Percentiles rank a stretch among this genome's conserved stretches.
Conservation (phyloP, 1,140 invertebrate species). For the Anoplophora glabripennis region DNA sequence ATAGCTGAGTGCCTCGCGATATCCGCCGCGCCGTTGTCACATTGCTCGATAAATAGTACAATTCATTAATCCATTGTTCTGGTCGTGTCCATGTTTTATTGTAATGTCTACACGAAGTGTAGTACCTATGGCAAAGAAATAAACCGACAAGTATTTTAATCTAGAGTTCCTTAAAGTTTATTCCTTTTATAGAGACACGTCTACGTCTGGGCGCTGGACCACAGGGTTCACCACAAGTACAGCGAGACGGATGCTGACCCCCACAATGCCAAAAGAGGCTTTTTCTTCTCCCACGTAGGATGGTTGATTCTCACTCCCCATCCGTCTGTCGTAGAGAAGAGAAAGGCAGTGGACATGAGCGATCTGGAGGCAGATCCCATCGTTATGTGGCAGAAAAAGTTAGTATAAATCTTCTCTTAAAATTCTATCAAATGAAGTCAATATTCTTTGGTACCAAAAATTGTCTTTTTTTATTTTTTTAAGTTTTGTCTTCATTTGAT, state of each 20-base stretch:
- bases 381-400: constrained; percentile 81
- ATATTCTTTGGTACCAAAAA: too few species aligned
- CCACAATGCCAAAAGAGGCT: constrained; percentile 75
- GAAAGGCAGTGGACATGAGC: constrained; percentile 73
- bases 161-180: neutral
- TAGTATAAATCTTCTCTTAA: constrained; percentile 35
- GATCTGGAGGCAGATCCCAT: constrained; percentile 84
- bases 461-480: too few species aligned
- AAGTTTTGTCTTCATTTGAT: too few species aligned
- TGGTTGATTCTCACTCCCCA: constrained; percentile 78
- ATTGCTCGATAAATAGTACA: too few species aligned
- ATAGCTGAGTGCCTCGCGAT: too few species aligned
- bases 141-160: too few species aligned
- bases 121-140: too few species aligned
- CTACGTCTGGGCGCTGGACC: constrained; percentile 76
- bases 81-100: too few species aligned
- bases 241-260: constrained; percentile 80
- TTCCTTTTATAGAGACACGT: constrained; percentile 60
- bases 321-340: constrained; percentile 73
- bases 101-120: too few species aligned
- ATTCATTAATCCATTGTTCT: too few species aligned
- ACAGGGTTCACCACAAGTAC: constrained; percentile 81
- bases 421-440: too few species aligned
- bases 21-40: too few species aligned
- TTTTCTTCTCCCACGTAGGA: constrained; percentile 79